Evolutionary conservation across 1,140 invertebrate species (phyloP).

Genomic region (Pectinophora gossypiella): DNA sequence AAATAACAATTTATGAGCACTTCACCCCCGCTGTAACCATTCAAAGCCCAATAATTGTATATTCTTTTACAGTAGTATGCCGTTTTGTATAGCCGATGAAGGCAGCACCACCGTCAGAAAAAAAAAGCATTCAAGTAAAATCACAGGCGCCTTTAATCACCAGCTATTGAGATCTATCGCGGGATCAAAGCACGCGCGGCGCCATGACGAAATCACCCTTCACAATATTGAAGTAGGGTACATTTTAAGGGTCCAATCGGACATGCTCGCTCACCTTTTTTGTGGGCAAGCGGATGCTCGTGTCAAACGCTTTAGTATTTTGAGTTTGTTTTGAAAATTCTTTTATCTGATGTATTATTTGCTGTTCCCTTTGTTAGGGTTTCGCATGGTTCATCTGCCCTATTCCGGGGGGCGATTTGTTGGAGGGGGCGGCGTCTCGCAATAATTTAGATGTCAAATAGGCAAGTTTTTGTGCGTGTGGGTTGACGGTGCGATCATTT

Average conservation of each 20-base stretch:
- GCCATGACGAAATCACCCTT: conserved; percentile 51
- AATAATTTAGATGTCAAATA: conserved; percentile 75
- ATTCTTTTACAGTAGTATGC: conserved; percentile 74
- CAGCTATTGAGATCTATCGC: conserved; percentile 73
- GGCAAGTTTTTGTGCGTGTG: conserved; percentile 42
- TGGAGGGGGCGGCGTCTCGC: conserved; percentile 49
- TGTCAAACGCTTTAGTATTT: conserved; percentile 75
- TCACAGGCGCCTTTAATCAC: conserved; percentile 75
- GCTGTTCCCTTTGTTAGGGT: conserved; percentile 62
- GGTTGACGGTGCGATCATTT: conserved; percentile 52
- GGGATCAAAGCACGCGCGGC: conserved; percentile 61
- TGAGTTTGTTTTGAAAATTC: conserved; percentile 76
- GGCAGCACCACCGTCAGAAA: conserved; percentile 48
- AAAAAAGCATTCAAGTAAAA: conserved; percentile 73
- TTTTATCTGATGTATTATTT: conserved; percentile 74
- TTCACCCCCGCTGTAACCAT: conserved; percentile 73
- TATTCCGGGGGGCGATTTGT: conserved; percentile 57
- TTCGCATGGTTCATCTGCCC: conserved; percentile 60
- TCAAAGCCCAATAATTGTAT: conserved; percentile 74
- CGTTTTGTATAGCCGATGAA: conserved; percentile 65
- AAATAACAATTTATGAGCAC: conserved; percentile 71
- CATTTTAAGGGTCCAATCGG: conserved; percentile 48
- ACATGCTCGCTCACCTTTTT: conserved; percentile 54
- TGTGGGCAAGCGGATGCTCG: conserved; percentile 68
- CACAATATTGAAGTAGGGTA: conserved; percentile 61